Evolutionary conservation across 2,113 vertebrate species (phyloP), one percentile per base, ranked within the genome.

Genomic region (Cryptotis parvus): DNA sequence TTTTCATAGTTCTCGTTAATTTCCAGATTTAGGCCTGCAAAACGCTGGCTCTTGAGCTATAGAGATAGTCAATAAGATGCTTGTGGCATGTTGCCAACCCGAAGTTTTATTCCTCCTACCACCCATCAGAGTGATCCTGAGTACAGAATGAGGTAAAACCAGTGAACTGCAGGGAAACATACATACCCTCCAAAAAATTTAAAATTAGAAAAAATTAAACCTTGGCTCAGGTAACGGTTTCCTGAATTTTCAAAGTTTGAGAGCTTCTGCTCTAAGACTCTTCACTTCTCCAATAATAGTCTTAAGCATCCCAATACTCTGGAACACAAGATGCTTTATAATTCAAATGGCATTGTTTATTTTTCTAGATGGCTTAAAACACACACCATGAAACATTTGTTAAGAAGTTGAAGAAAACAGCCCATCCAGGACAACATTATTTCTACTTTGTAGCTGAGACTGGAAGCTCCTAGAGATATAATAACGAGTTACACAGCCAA

Each of bases 311-410:
- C 73, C 33, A 74, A 65, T 78, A 78, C 6, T 41, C 15, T 49
- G 39, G 72, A 63, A 73, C 41, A 69, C 9, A 93, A 81, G 90
- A 9, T 92, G 41, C 4, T 85, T 86, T n/a, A 78, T 87, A 82
- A 92, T 74, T 73, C 0, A 4, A 52, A 86, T 58, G 20, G 20
- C 39, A 7, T 20, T 68, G 1, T 80, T 35, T 58, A 37, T 78
- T 91, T 89, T 82, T 45, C 20, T 41, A 24, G 74, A 9, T 80
- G 63, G 76, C 41, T 65, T 73, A 63, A 43, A 35, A 6, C 29
- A 78, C 37, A 6, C 29, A 78, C 37, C 73, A 91, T 85, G n/a
- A 95, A 91, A 41, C 84, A 86, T 74, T 29, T 84, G 69, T 81
- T 74, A 74, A 75, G 77, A 20, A 77, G 80, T 4, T 37, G 26